Percentiles rank a stretch among this genome's conserved stretches.
Evolutionary conservation across 2,797 vertebrate species (phyloP).

Genomic region (Sphenopsis melanotis): DNA sequence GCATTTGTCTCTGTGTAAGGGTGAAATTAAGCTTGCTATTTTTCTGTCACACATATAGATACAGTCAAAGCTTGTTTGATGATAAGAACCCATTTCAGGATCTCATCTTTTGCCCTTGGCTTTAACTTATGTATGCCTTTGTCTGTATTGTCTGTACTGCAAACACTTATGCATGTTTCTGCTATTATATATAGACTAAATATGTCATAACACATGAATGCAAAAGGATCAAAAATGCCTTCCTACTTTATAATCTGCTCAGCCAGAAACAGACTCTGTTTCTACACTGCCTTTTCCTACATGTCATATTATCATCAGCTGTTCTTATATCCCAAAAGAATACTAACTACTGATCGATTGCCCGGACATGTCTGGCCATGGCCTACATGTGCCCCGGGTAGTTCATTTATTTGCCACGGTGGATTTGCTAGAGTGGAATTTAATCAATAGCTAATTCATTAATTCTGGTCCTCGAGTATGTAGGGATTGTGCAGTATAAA

Average conservation of each 20-base stretch:
- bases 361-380: slow-evolving; percentile 82
- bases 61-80: slow-evolving; percentile 41
- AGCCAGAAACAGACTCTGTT: slow-evolving; percentile 53
- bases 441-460: slow-evolving; percentile 95
- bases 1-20: neutral
- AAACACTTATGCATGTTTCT: slow-evolving; percentile 25
- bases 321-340: slow-evolving; percentile 82
- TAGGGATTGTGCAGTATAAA: slow-evolving; percentile 61
- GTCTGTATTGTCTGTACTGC: slow-evolving; percentile 21
- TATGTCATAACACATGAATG: slow-evolving; percentile 29
- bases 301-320: slow-evolving; percentile 83
- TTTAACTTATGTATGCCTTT: slow-evolving; percentile 41
- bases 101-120: slow-evolving; percentile 45
- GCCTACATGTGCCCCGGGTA: slow-evolving; percentile 85
- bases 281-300: slow-evolving; percentile 64
- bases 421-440: slow-evolving; percentile 90
- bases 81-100: neutral
- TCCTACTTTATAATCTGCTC: slow-evolving; percentile 64
- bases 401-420: slow-evolving; percentile 90
- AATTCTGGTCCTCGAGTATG: slow-evolving; percentile 79
- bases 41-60: slow-evolving; percentile 20
- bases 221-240: slow-evolving; percentile 40
- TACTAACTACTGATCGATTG: slow-evolving; percentile 87
- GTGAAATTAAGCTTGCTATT: slow-evolving; percentile 35
- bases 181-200: slow-evolving; percentile 48